Evolutionary conservation across 2,113 vertebrate species (phyloP), one percentile per base, ranked within the genome.

Genomic region (Salvator merianae): DNA sequence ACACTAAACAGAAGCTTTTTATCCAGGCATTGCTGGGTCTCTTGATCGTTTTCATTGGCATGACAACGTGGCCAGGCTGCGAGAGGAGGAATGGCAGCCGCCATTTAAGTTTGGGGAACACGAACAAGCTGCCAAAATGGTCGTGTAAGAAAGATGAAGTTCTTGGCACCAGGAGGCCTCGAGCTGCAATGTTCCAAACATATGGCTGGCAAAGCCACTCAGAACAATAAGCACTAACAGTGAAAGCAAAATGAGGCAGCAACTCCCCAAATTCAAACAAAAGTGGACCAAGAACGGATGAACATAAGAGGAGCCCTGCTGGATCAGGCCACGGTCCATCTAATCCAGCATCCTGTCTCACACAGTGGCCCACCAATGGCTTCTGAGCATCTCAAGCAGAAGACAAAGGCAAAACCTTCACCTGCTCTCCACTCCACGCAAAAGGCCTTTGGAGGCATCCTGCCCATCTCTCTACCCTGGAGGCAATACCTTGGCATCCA

Each of bases 1-100:
- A 20, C 62, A 7, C 65, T 89, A 70, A 53, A 84, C 74, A 87
- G 38, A 59, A 68, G 36, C 72, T 81, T 93, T 92, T 90, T 76
- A 88, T 86, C 77, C 79, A 84, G 70, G 32, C 66, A 36, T 73
- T 83, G 83, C 75, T 86, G 38, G 86, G 82, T 53, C 76, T 65
- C 77, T 84, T 77, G 55, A 68, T 82, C 47, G 76, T 77, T 89
- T 85, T 74, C 83, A 28, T n/a, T 28, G 72, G 83, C 85, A 79
- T 66, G 88, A 36, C 81, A 14, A 1, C 0, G 5, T 30, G 34
- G 36, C 88, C 80, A 72, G 59, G 24, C 34, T 26, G 5, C 24
- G 3, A 16, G 36, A 4, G 2, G 81, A 85, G 59, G 72, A 59
- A 69, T 10, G 66, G 7, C 62, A 55, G 71, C 73, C 1, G 9